Percentiles rank a stretch among this genome's conserved stretches.
Evolutionary conservation across 2,888 invertebrate genomes (phyloP).

Genomic region (Malthinus flaveolus): DNA sequence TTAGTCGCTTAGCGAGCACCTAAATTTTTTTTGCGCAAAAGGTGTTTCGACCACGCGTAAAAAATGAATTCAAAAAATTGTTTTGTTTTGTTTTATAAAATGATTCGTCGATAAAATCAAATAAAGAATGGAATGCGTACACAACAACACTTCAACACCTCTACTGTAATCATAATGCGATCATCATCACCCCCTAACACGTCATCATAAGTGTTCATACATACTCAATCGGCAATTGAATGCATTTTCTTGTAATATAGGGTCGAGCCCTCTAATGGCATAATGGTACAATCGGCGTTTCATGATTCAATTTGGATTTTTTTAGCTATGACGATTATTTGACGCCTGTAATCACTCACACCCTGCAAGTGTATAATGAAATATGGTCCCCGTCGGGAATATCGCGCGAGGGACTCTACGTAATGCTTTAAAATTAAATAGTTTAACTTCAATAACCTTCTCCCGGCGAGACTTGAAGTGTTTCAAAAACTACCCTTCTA

Average conservation of each 20-base stretch:
- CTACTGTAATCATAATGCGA: constrained; percentile 43
- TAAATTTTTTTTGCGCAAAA: not conserved
- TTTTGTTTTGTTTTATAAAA: not conserved
- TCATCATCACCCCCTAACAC: constrained; percentile 44
- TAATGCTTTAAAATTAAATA: constrained; percentile 49
- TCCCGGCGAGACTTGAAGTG: constrained; percentile 37
- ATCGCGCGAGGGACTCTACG: constrained; percentile 35
- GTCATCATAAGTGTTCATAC: constrained; percentile 54
- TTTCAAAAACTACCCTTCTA: constrained; percentile 43
- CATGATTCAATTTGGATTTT: constrained; percentile 72
- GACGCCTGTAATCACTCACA: constrained; percentile 48
- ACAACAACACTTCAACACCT: constrained; percentile 27
- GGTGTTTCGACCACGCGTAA: not conserved
- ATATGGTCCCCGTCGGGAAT: constrained; percentile 51
- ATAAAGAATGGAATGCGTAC: constrained; percentile 9
- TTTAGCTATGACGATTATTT: constrained; percentile 56
- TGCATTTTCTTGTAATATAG: constrained; percentile 50
- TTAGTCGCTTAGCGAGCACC: not conserved
- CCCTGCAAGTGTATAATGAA: constrained; percentile 50
- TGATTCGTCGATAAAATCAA: constrained; percentile 8
- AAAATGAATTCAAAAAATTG: not conserved
- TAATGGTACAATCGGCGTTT: constrained; percentile 72
- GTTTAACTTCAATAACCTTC: constrained; percentile 49
- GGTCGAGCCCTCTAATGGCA: constrained; percentile 66
- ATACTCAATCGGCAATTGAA: constrained; percentile 55